phyloP scores from a whole-genome alignment of 2,888 invertebrate species.

The Operophtera brumata region DNA sequence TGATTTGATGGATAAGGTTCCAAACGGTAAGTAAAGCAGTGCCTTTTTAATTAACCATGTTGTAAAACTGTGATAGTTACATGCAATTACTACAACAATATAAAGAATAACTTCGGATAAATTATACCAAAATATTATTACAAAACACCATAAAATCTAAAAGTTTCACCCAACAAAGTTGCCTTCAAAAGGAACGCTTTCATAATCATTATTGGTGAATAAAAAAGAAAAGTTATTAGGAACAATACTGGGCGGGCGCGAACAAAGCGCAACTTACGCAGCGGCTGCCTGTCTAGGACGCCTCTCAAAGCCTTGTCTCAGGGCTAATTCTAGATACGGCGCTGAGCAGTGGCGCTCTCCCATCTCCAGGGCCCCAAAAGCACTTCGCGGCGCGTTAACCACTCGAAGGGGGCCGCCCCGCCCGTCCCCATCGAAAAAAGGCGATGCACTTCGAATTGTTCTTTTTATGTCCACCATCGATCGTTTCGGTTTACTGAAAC shows the following conservation, averaged over 20 bases:
- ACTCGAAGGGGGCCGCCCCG: slow-evolving; percentile 51
- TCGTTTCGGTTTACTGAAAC: slow-evolving; percentile 59
- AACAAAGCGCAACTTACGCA: slow-evolving; percentile 20
- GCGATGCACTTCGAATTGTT: slow-evolving; percentile 79
- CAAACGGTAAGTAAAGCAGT: no score
- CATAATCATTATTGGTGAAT: slow-evolving; percentile 11
- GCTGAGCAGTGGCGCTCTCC: slow-evolving; percentile 7
- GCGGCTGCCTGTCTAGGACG: slow-evolving; percentile 38
- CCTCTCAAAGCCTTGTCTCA: slow-evolving; percentile 52
- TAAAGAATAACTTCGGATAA: not conserved
- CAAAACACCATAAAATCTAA: not conserved
- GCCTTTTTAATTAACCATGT: no score
- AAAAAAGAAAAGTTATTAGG: slow-evolving; percentile 10
- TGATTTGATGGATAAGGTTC: no score
- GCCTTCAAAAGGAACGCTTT: slow-evolving; percentile 1
- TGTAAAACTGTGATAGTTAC: no score
- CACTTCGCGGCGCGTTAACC: slow-evolving; percentile 69
- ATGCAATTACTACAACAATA: no score
- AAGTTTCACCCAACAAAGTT: not conserved
- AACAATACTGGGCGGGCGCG: slow-evolving; percentile 10
- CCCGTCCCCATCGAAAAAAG: slow-evolving; percentile 72
- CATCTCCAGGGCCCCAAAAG: slow-evolving; percentile 52
- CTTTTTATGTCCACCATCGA: slow-evolving; percentile 79
- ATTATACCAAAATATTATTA: no score
- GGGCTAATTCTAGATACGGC: slow-evolving; percentile 26